These are phyloP conservation scores for Plutella xylostella DNA, from an alignment of 2,888 invertebrate genomes.

Conservation along the genomic window DNA sequence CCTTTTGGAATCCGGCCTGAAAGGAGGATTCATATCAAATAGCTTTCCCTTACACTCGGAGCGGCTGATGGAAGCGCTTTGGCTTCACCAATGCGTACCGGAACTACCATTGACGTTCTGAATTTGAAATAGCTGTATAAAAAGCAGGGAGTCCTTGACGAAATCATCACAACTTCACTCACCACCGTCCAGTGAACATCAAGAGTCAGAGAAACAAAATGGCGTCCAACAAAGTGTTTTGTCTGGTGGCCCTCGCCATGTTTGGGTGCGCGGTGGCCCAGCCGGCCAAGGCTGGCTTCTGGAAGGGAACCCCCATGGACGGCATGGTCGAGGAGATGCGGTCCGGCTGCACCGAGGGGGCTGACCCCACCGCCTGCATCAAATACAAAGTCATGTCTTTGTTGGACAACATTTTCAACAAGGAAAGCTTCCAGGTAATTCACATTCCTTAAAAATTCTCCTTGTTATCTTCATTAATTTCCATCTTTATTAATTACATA, in stretches of 20 bases:
- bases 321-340: constrained; percentile 82
- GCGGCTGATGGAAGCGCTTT: constrained; percentile 30
- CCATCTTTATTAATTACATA: background rate
- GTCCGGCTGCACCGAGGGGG: constrained; percentile 78
- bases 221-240: constrained; percentile 62
- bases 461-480: background rate
- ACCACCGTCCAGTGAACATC: constrained; percentile 54
- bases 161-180: constrained; percentile 59
- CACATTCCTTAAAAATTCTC: no score
- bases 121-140: constrained; percentile 71
- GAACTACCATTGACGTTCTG: constrained; percentile 56
- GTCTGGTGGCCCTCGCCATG: constrained; percentile 60
- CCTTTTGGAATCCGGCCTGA: constrained; percentile 31
- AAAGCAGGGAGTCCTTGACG: constrained; percentile 57
- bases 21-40: constrained; percentile 60
- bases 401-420: constrained; percentile 81
- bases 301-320: constrained; percentile 79
- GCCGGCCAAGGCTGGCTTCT: constrained; percentile 74
- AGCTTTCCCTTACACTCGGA: constrained; percentile 64
- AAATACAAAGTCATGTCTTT: constrained; percentile 86
- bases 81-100: constrained; percentile 59
- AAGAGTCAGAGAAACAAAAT: constrained; percentile 40
- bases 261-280: constrained; percentile 72
- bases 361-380: constrained; percentile 84
- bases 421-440: constrained; percentile 84